Evolutionary conservation across 2,888 invertebrate species (phyloP), one percentile per base, ranked within the genome.

Genomic region (Watsonalla binaria): DNA sequence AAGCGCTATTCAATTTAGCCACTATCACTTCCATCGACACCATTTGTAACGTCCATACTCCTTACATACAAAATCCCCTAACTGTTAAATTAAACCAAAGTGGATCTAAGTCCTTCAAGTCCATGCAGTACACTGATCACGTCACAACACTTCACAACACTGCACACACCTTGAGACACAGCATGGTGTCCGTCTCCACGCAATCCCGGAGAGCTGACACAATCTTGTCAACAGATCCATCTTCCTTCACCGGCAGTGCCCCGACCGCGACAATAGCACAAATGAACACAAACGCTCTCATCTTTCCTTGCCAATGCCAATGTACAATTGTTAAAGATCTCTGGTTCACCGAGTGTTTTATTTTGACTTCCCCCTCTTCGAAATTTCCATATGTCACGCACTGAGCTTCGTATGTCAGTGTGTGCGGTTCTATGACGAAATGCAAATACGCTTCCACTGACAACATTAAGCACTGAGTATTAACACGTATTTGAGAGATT

Each of bases 131-230:
- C 47, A 50, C 45, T 57, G n/a, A 51, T 56, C 71, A 71, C 63
- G 61, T 59, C 69, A 74, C 76, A 66, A 66, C 83, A 83, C 84
- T 74, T 63, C 86, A 81, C 80, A 66, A 61, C 80, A 88, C 84
- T 80, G 65, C 80, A 84, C 87, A 92, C 92, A 95, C 95, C 93
- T 95, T 95, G 62, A 95, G 82, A 76, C 95, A 95, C 80, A 95
- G 86, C 70, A 93, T 89, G 74, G 95, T 92, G 68, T 94, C 93
- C 60, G 92, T 92, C 60, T 93, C 93, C 69, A 94, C 93, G 82
- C 95, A 95, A 72, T 94, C 94, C 81, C 93, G 92, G 58, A 96
- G 68, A 6, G 82, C 74, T 6, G 86, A 83, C 56, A 90, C 72
- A 74, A 90, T 86, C 57, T 76, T 78, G 57, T 87, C 87, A 69